Evolutionary conservation across 2,113 vertebrate species (phyloP), one percentile per base, ranked within the genome.

Genomic region (Zapornia atra): DNA sequence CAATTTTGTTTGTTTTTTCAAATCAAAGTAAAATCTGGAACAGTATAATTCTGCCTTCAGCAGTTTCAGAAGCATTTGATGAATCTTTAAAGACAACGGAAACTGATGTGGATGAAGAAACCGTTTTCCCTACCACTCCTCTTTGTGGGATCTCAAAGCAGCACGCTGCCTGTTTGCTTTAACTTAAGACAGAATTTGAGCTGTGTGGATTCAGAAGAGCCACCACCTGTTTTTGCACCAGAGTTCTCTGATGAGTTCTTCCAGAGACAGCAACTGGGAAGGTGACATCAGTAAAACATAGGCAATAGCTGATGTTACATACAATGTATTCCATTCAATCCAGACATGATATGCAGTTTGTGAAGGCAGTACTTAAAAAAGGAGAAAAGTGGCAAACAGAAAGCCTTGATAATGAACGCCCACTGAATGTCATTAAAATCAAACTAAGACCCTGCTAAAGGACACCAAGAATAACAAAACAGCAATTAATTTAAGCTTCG

Each of bases 401-500:
- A 93, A 59, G 64, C 28, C 25, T 71, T n/a, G 76, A 28, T 70
- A 95, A 76, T 91, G 46, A 86, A 54, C 87, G 40, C 82, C 48
- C 83, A 53, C 34, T 83, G 34, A 92, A 94, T 86, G 75, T 38
- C 61, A 92, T 95, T 95, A 88, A 87, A 97, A 92, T 83, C 44
- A 95, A 88, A 93, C 54, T 80, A 93, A 94, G 44, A 57, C 3
- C 54, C 38, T 8, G 3, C 50, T 95, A 93, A 96, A 97, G 92
- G 86, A 86, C 86, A 96, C 33, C 3, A 42, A 42, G 48, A 93
- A 92, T 82, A 84, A 92, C 3, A 90, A 66, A 93, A 94, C 91
- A 59, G 61, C 42, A 96, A 96, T 97, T 97, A 97, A 93, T 93
- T 82, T 93, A 75, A 29, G 40, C 71, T 96, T 97, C 95, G 33